phyloP scores from a whole-genome alignment of 1,140 invertebrate species.

The Saccostrea glomerata region DNA sequence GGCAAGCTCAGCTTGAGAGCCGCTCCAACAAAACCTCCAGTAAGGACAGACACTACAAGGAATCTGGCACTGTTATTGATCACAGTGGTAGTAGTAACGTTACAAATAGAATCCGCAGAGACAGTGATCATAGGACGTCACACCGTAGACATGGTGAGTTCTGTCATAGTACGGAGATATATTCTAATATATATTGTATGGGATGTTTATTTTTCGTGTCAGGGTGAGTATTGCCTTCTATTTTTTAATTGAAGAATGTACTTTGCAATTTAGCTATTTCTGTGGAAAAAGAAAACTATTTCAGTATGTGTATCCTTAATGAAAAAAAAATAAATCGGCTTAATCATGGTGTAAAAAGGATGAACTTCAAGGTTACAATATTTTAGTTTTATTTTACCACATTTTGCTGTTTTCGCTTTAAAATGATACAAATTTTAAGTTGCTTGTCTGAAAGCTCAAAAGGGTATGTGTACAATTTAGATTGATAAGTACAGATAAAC shows the following conservation, averaged over 20 bases:
- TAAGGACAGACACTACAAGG: conserved; percentile 15
- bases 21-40: not conserved
- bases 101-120: not conserved
- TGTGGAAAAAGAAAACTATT: too few species aligned
- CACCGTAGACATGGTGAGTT: conserved; percentile 12
- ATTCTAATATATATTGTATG: conserved; percentile 34
- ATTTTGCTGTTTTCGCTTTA: too few species aligned
- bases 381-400: too few species aligned
- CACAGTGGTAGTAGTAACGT: not conserved
- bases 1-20: conserved; percentile 41
- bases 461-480: too few species aligned
- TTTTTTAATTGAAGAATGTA: not conserved
- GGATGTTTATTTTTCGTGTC: conserved; percentile 12
- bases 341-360: too few species aligned
- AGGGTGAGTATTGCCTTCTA: conserved; percentile 18
- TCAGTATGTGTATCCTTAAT: too few species aligned
- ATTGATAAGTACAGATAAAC: too few species aligned
- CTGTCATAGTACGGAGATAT: not conserved
- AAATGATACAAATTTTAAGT: too few species aligned
- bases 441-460: too few species aligned
- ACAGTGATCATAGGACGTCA: not conserved
- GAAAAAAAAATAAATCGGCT: too few species aligned
- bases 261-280: too few species aligned
- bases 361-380: too few species aligned
- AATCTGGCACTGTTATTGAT: conserved; percentile 3